phyloP scores from a whole-genome alignment of 2,888 invertebrate genomes.

The Vanessa cardui region DNA sequence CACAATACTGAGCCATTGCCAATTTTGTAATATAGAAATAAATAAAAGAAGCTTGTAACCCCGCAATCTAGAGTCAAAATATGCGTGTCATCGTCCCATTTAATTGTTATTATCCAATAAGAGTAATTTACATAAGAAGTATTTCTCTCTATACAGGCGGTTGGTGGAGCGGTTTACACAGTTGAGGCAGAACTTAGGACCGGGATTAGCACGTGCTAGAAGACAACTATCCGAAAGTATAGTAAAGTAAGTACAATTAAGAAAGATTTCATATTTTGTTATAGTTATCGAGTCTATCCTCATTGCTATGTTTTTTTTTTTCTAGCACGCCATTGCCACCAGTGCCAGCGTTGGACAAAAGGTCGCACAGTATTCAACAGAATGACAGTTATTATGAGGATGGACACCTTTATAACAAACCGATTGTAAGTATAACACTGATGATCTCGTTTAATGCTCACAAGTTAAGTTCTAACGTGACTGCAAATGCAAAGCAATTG shows the following conservation, averaged over 20 bases:
- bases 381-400: constrained; percentile 80
- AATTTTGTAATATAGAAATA: too few species aligned
- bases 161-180: constrained; percentile 94
- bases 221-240: constrained; percentile 90
- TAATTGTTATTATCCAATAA: background rate
- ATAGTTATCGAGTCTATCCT: background rate
- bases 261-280: background rate
- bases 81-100: too few species aligned
- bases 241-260: constrained; percentile 84
- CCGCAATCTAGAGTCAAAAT: too few species aligned
- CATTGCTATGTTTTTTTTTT: constrained; percentile 27
- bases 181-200: constrained; percentile 89
- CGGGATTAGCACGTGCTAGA: constrained; percentile 83
- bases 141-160: constrained; percentile 78
- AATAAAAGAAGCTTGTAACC: too few species aligned
- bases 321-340: constrained; percentile 91
- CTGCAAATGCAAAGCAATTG: too few species aligned
- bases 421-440: constrained; percentile 75
- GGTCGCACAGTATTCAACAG: constrained; percentile 82
- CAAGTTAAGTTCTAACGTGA: too few species aligned
- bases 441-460: background rate
- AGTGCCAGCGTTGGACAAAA: constrained; percentile 86
- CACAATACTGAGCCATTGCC: too few species aligned
- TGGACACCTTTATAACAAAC: constrained; percentile 89
- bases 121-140: background rate